Evolutionary conservation across 2,888 invertebrate genomes (phyloP), one percentile per base, ranked within the genome.

Genomic region (Drosophila ezoana): DNA sequence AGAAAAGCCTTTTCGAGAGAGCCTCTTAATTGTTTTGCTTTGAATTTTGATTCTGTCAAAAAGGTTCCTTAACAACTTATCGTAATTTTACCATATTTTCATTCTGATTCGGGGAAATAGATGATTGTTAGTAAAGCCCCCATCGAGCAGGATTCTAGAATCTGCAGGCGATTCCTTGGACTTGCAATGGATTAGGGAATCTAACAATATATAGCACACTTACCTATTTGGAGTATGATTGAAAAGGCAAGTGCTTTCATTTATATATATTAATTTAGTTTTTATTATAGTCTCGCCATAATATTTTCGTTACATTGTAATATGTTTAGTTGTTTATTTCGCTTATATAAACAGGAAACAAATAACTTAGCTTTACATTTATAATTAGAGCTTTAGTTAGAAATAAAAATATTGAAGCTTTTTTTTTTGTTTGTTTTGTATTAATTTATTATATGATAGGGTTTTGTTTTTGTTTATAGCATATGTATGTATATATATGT

Each of bases 391-490:
- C 71, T 86, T 88, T 88, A 83, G 78, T 83, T 86, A 86, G 74
- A 83, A 83, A 88, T 85, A 79, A 87, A 83, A 83, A 83, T 83
- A 88, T 83, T 83, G 82, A 83, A 83, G 82, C 82, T 83, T 82
- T 81, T 64, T 59, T 84, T 64, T 49, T 85, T 75, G 54, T 70
- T 72, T 66, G 43, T 69, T 69, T 86, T 65, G 64, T 54, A 63
- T 79, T 79, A 65, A 56, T 70, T 75, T 78, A 68, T 49, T 75
- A 74, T 59, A 78, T 78, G 57, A 78, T 79, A 78, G 61, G 41
- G 69, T 64, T 54, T 59, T 59, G 32, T 78, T 65, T 63, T 52
- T 51, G 40, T 44, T 60, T 40, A 59, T 87, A 58, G 38, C 63
- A 56, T 58, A 73, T 61, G 56, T 62, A 60, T 65, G 35, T 72